Conservation (phyloP, 35 echinoderm and acorn worm species). For the Hemicentrotus pulcherrimus region DNA sequence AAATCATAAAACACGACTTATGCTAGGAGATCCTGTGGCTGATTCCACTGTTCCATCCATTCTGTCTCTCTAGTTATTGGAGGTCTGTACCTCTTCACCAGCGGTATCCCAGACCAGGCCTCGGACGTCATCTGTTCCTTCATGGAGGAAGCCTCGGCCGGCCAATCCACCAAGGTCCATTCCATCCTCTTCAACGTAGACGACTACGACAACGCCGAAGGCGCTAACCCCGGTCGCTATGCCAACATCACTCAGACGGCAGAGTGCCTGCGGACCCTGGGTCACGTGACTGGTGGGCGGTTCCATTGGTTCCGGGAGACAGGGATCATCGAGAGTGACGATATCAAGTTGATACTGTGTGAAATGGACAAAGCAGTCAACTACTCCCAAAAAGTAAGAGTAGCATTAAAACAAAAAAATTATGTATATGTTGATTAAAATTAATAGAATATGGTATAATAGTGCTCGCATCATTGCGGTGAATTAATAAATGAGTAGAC, state of each 20-base stretch:
- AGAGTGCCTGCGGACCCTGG: slow-evolving; percentile 89
- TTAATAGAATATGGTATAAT: background rate
- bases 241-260: slow-evolving; percentile 98
- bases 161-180: slow-evolving; percentile 75
- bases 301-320: slow-evolving; percentile 99
- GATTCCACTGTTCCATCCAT: background rate
- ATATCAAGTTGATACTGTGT: slow-evolving; percentile 81
- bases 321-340: slow-evolving; percentile 97
- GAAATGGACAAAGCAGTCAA: slow-evolving; percentile 99
- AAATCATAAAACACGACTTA: too few relatives aligned
- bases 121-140: slow-evolving; percentile 95
- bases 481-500: background rate
- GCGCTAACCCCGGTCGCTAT: slow-evolving; percentile 92
- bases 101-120: slow-evolving; percentile 93
- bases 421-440: too few relatives aligned
- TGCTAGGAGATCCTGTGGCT: too few relatives aligned
- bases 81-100: slow-evolving; percentile 96
- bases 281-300: slow-evolving; percentile 87
- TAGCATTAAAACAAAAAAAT: too few relatives aligned
- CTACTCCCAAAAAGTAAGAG: slow-evolving; percentile 94
- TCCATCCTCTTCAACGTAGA: slow-evolving; percentile 96
- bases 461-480: background rate
- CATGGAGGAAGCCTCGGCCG: slow-evolving; percentile 88
- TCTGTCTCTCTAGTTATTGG: slow-evolving; percentile 68
- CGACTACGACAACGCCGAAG: slow-evolving; percentile 83